Conservation (phyloP, 2,888 invertebrate genomes). For the Meliscaeva auricollis region DNA sequence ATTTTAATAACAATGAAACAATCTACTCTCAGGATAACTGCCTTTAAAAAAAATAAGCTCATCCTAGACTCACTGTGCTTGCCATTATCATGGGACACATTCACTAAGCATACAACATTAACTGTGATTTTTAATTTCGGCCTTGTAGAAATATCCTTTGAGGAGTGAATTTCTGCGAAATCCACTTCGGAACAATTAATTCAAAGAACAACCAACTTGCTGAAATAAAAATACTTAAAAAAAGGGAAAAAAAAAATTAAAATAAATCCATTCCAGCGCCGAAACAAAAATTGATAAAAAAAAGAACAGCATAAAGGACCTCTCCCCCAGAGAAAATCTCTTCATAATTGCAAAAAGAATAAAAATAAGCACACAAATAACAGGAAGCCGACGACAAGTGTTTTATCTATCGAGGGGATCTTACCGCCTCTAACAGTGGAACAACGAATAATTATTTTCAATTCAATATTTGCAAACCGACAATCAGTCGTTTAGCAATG, state of each 20-base stretch:
- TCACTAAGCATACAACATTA: constrained; percentile 67
- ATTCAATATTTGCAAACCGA: no score
- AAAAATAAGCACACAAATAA: constrained; percentile 62
- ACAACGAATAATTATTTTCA: neutral
- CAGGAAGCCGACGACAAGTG: constrained; percentile 72
- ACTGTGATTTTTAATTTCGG: constrained; percentile 76
- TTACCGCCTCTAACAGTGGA: neutral
- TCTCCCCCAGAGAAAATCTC: constrained; percentile 58
- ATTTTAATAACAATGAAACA: constrained; percentile 71
- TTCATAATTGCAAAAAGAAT: constrained; percentile 71
- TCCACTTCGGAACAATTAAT: constrained; percentile 70
- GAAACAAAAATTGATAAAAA: constrained; percentile 2
- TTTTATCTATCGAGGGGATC: constrained; percentile 54
- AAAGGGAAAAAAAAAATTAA: neutral
- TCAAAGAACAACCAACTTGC: constrained; percentile 61
- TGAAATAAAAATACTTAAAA: constrained; percentile 58
- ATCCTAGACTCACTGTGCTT: constrained; percentile 15
- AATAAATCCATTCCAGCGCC: constrained; percentile 31
- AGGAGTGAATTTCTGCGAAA: neutral
- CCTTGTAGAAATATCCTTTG: constrained; percentile 33
- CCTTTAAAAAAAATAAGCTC: constrained; percentile 12
- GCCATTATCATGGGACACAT: constrained; percentile 47
- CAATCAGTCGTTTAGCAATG: no score
- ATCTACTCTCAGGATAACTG: constrained; percentile 21
- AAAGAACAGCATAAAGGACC: constrained; percentile 18